phyloP scores from a whole-genome alignment of 2,888 invertebrate species.

The Oscheius myriophilus region DNA sequence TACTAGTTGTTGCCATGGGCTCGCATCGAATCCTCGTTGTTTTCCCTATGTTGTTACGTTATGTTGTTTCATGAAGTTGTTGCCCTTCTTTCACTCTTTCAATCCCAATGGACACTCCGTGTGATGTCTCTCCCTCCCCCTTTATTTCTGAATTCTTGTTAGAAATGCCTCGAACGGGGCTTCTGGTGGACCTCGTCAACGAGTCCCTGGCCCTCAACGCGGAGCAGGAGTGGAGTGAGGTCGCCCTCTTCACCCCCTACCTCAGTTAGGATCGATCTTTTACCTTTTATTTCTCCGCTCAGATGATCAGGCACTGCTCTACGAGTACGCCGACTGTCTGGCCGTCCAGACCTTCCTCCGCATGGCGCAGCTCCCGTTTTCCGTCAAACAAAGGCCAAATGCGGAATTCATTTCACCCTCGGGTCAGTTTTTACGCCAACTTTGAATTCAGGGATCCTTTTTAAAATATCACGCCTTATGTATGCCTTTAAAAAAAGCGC shows the following conservation, averaged over 20 bases:
- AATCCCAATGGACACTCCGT: neutral
- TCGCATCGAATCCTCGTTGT: neutral
- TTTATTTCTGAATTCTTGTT: neutral
- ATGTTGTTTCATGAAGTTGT: slow-evolving; percentile 4
- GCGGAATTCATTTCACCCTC: slow-evolving; percentile 97
- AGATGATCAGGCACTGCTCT: slow-evolving; percentile 90
- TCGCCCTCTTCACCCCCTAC: slow-evolving; percentile 58
- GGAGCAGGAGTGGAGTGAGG: slow-evolving; percentile 62
- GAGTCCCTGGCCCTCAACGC: slow-evolving; percentile 53
- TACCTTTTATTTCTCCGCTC: slow-evolving; percentile 37
- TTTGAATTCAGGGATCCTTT: neutral
- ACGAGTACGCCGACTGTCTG: slow-evolving; percentile 91
- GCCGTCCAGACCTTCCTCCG: slow-evolving; percentile 91
- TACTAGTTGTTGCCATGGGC: slow-evolving; percentile 5
- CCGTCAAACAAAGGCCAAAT: slow-evolving; percentile 85
- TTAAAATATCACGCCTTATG: too few relatives aligned
- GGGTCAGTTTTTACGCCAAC: too few relatives aligned
- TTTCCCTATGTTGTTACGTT: neutral
- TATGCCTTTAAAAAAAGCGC: too few relatives aligned
- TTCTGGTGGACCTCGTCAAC: slow-evolving; percentile 50
- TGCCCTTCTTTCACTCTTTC: neutral
- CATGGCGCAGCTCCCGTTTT: slow-evolving; percentile 88
- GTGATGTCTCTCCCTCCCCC: neutral
- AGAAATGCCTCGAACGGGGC: slow-evolving; percentile 42
- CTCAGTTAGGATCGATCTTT: slow-evolving; percentile 42